Evolutionary conservation across 2,888 invertebrate genomes (phyloP).

Genomic region (Strigamia maritima): DNA sequence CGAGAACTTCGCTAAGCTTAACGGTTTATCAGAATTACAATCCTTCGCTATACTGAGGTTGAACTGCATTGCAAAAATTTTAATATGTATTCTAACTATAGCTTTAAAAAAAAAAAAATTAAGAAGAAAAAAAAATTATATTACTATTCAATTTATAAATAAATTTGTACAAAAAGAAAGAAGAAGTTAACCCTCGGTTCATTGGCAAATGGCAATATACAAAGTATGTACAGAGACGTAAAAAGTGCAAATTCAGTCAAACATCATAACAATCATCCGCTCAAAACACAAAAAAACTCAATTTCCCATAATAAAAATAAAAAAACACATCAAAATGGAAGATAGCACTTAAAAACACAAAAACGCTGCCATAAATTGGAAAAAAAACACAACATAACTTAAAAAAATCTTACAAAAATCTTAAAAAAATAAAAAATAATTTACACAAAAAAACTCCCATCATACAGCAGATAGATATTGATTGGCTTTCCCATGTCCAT

Average conservation of each 20-base stretch:
- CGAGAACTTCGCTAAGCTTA: too few species aligned
- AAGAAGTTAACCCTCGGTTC: not conserved
- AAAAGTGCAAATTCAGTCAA: not conserved
- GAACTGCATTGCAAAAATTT: too few species aligned
- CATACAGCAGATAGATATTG: not conserved
- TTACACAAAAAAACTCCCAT: not conserved
- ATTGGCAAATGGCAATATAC: constrained; percentile 10
- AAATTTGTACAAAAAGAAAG: constrained; percentile 9
- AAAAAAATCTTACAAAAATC: not conserved
- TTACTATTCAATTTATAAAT: constrained; percentile 20
- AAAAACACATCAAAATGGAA: not conserved
- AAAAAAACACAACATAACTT: not conserved
- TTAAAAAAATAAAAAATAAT: not conserved
- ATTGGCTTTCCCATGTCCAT: constrained; percentile 9
- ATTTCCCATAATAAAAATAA: not conserved
- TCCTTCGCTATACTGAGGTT: too few species aligned
- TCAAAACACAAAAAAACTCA: not conserved
- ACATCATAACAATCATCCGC: not conserved
- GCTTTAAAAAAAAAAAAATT: too few species aligned
- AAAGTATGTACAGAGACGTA: not conserved
- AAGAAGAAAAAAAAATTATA: not conserved
- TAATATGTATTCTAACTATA: too few species aligned
- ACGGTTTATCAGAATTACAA: too few species aligned
- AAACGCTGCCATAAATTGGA: not conserved
- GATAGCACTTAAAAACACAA: not conserved